Evolutionary conservation across 1,140 invertebrate species (phyloP), one percentile per base, ranked within the genome.

Genomic region (Caenorhabditis remanei): DNA sequence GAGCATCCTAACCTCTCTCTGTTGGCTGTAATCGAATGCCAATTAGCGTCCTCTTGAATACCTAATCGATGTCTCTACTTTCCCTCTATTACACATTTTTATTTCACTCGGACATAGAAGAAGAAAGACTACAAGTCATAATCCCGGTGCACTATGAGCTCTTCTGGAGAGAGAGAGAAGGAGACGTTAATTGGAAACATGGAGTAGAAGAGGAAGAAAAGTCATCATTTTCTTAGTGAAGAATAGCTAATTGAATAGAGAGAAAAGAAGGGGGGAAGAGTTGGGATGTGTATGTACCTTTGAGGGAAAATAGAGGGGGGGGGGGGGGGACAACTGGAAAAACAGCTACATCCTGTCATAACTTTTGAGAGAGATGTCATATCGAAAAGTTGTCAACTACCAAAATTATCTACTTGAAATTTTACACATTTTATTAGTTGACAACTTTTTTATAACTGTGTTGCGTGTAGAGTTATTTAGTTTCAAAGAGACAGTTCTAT

Each of bases 41-140:
- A 79, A 79, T 79, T 79, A 79, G 71, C 46, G 71, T 79, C 43
- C 71, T 79, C 71, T 79, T 79, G 43, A 48, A 48, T 79, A 79
- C 71, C 71, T 79, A 79, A 79, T 79, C 71, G 71, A n/a, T 79
- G 71, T 79, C 9, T 40, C n/a, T n/a, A n/a, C n/a, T n/a, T n/a
- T n/a, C n/a, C 56, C n/a, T 16, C 63, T 8, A 9, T 40, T 65
- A 11, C 19, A 65, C 61, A 40, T 71, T 79, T 79, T 50, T 50
- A 50, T 50, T 79, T 79, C 24, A 4, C 21, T 32, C 14, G 24
- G 61, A 63, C 11, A 63, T 32, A 32, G 19, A 63, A 32, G 8
- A 24, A 32, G 46, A 41, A 53, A 32, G 71, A 53, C 43, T 50
- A 79, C n/a, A 79, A 79, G 71, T 79, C 71, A 79, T 79, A 79